phyloP scores from a whole-genome alignment of 2,113 vertebrate species.

The Neolamprologus longior region DNA sequence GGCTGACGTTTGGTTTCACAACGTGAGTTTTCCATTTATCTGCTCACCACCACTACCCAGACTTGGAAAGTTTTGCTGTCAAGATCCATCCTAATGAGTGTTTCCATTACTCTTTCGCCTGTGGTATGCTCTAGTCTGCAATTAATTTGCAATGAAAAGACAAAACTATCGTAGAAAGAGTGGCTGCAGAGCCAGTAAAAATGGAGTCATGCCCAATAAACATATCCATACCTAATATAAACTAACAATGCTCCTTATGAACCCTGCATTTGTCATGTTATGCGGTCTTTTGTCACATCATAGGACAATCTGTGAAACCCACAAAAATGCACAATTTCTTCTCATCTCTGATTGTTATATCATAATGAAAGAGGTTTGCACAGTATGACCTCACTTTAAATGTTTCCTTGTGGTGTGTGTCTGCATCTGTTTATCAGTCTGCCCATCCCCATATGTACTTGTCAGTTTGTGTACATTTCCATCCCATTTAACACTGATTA shows the following conservation, averaged over 20 bases:
- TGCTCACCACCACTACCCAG: constrained; percentile 3
- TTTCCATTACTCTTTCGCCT: constrained; percentile 50
- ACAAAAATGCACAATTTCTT: background rate
- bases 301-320: background rate
- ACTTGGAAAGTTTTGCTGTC: constrained; percentile 37
- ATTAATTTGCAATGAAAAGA: constrained; percentile 35
- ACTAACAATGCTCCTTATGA: background rate
- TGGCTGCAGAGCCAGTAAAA: background rate
- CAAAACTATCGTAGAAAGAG: constrained; percentile 3
- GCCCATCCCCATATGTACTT: background rate
- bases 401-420: background rate
- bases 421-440: background rate
- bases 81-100: constrained; percentile 9
- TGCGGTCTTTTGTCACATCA: background rate
- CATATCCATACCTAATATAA: background rate
- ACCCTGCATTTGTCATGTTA: background rate
- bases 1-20: background rate
- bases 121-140: constrained; percentile 16
- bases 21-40: constrained; percentile 46
- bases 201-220: background rate
- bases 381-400: background rate
- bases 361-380: background rate
- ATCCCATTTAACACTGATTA: background rate
- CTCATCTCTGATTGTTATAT: background rate
- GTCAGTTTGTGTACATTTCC: constrained; percentile 37